Evolutionary conservation across 1,140 invertebrate species (phyloP).

Genomic region (Lamellibrachia luymesi): DNA sequence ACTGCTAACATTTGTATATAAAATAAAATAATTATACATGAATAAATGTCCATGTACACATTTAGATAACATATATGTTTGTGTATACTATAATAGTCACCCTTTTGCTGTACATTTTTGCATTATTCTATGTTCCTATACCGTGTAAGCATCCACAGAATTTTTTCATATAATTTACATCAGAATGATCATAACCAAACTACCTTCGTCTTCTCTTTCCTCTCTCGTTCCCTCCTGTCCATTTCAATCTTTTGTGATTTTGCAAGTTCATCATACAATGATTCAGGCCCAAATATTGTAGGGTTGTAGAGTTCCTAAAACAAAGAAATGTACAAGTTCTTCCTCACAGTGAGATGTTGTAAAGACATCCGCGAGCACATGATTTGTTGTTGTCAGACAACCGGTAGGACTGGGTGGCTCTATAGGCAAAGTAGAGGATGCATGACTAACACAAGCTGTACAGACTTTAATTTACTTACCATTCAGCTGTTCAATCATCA

Average conservation of each 20-base stretch:
- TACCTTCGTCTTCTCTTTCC: slow-evolving; percentile 70
- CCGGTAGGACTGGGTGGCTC: too few relatives aligned
- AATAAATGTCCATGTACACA: not conserved
- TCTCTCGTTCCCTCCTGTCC: slow-evolving; percentile 87
- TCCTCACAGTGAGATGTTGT: not conserved
- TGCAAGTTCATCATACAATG: slow-evolving; percentile 88
- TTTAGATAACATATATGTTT: not conserved
- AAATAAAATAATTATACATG: too few relatives aligned
- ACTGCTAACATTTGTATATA: too few relatives aligned
- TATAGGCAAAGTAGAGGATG: too few relatives aligned
- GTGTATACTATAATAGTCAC: not conserved
- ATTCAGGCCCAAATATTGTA: slow-evolving; percentile 85
- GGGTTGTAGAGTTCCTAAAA: slow-evolving; percentile 85
- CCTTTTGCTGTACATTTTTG: not conserved
- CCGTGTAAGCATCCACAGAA: not conserved
- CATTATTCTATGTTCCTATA: not conserved
- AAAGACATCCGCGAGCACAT: too few relatives aligned
- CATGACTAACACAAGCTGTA: too few relatives aligned
- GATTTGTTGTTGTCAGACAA: too few relatives aligned
- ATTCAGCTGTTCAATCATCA: too few relatives aligned
- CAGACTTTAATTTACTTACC: too few relatives aligned
- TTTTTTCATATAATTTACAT: not conserved
- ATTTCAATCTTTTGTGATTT: slow-evolving; percentile 87
- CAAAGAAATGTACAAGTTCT: slow-evolving; percentile 3
- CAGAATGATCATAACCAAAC: not conserved